Percentiles rank a stretch among this genome's conserved stretches.
These are phyloP conservation scores for Henricia sp. DNA, from an alignment of 53 echinoderm and acorn worm genomes.

Conservation along the genomic window DNA sequence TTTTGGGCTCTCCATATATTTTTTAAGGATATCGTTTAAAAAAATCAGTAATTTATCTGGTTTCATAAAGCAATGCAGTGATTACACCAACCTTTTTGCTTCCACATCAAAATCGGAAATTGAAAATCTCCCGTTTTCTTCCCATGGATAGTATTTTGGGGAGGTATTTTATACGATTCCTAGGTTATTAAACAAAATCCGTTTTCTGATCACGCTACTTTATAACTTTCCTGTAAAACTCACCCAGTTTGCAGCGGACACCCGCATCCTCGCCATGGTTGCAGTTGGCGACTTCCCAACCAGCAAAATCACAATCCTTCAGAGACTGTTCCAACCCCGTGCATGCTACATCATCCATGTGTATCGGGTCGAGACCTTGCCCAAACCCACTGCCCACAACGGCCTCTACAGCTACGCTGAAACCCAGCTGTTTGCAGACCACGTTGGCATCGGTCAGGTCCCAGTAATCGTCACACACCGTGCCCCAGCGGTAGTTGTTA, in stretches of 20 bases:
- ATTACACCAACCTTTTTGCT: too few species aligned
- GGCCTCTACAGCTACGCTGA: not conserved
- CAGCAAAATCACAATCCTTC: slow-evolving; percentile 28
- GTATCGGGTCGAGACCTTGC: slow-evolving; percentile 24
- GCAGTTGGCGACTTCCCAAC: slow-evolving; percentile 48
- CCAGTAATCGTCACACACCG: slow-evolving; percentile 64
- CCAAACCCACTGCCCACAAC: slow-evolving; percentile 7
- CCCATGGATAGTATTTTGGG: too few species aligned
- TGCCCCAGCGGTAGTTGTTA: slow-evolving; percentile 54
- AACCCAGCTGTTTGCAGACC: slow-evolving; percentile 63
- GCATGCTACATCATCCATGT: slow-evolving; percentile 56
- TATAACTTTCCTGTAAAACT: not conserved
- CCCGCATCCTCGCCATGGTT: slow-evolving; percentile 62
- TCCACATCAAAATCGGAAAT: too few species aligned
- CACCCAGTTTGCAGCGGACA: slow-evolving; percentile 35
- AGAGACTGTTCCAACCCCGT: slow-evolving; percentile 34
- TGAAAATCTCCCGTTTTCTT: too few species aligned
- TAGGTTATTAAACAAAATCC: not conserved
- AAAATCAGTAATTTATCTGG: too few species aligned
- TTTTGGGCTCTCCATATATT: too few species aligned
- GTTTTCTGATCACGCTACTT: too few species aligned
- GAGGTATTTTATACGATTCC: too few species aligned
- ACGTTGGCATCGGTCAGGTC: slow-evolving; percentile 47
- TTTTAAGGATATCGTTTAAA: too few species aligned
- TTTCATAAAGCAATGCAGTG: too few species aligned